phyloP scores from a whole-genome alignment of 2,113 vertebrate genomes.

The Oncorhynchus gorbuscha region DNA sequence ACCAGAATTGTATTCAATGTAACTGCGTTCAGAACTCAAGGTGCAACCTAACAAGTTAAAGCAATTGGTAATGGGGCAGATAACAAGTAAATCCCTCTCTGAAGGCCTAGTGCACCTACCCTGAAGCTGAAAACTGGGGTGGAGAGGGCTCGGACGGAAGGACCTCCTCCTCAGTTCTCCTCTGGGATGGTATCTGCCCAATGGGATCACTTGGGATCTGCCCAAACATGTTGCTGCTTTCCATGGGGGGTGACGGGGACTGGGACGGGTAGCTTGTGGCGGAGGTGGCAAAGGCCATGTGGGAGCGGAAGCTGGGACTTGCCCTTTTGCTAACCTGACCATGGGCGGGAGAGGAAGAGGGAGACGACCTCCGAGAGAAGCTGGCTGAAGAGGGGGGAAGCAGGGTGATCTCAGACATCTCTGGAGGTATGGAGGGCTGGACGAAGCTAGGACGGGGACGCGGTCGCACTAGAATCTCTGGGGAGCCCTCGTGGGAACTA shows the following conservation, averaged over 20 bases:
- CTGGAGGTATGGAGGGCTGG: conserved; percentile 80
- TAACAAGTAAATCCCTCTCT: conserved; percentile 58
- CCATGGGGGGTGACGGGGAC: conserved; percentile 82
- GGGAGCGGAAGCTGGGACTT: conserved; percentile 78
- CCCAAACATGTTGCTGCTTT: conserved; percentile 89
- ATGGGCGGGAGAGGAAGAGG: conserved; percentile 89
- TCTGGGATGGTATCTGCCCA: conserved; percentile 80
- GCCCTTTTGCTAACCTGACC: conserved; percentile 86
- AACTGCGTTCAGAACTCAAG: conserved; percentile 45
- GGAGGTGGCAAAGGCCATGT: conserved; percentile 87
- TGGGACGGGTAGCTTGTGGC: conserved; percentile 86
- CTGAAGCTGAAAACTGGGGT: conserved; percentile 91
- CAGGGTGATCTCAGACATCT: conserved; percentile 94
- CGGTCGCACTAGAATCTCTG: conserved; percentile 90
- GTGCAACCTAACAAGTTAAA: conserved; percentile 61
- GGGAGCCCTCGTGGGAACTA: conserved; percentile 91
- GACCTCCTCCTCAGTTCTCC: conserved; percentile 88
- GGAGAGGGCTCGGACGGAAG: conserved; percentile 90
- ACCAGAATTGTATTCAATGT: conserved; percentile 20
- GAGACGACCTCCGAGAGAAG: conserved; percentile 95
- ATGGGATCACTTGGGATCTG: conserved; percentile 71
- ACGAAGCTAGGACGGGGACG: conserved; percentile 88
- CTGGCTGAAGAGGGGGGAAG: conserved; percentile 90
- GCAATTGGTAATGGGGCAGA: conserved; percentile 60
- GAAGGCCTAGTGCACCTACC: conserved; percentile 83